These are phyloP conservation scores for Zophobas morio DNA, from an alignment of 1,140 invertebrate species.

Conservation along the genomic window DNA sequence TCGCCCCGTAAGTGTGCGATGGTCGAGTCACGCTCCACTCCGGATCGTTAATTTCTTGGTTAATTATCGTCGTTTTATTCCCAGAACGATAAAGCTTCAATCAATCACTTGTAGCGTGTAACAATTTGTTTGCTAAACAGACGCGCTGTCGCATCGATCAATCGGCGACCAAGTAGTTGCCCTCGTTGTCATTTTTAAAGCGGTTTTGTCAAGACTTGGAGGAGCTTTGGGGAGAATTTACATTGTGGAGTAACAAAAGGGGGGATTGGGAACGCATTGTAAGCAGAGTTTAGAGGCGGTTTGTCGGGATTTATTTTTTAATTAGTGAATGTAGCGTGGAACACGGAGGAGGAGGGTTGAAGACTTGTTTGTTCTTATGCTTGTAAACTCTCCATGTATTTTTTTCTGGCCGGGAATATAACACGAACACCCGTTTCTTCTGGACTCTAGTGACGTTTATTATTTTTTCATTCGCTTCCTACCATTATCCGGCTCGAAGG, in stretches of 20 bases:
- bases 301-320: too few species aligned
- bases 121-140: conserved; percentile 43
- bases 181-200: conserved; percentile 26
- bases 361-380: too few species aligned
- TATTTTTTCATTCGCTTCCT: too few species aligned
- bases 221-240: conserved; percentile 4
- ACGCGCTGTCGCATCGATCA: conserved; percentile 21
- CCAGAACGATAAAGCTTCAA: conserved; percentile 9
- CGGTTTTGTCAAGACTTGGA: not conserved
- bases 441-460: too few species aligned
- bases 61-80: conserved; percentile 32
- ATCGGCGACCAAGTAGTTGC: not conserved
- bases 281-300: too few species aligned
- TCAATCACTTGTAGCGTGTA: conserved; percentile 30
- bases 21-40: conserved; percentile 1
- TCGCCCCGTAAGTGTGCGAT: not conserved
- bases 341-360: too few species aligned
- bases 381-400: too few species aligned
- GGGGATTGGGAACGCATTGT: too few species aligned
- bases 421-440: too few species aligned
- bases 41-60: conserved; percentile 15
- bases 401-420: too few species aligned
- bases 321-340: too few species aligned
- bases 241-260: not conserved
- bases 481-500: too few species aligned